Conservation (phyloP, 2,113 vertebrate species). For the Stegostoma tigrinum region DNA sequence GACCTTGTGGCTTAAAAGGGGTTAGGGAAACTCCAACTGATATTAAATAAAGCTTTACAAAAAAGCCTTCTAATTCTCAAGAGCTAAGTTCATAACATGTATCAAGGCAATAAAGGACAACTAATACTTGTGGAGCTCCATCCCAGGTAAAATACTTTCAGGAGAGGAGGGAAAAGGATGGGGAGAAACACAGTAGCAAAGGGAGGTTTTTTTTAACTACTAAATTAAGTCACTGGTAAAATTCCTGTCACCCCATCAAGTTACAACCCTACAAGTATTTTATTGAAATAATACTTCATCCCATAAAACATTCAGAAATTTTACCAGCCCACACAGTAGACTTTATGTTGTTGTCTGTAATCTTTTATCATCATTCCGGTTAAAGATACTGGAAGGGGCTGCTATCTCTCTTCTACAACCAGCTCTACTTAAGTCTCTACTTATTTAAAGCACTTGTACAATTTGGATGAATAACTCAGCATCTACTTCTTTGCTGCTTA, state of each 20-base stretch:
- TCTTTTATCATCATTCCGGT: background rate
- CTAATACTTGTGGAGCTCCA: background rate
- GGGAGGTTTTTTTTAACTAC: background rate
- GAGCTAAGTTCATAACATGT: background rate
- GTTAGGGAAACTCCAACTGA: background rate
- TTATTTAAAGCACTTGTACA: background rate
- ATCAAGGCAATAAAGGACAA: background rate
- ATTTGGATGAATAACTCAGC: background rate
- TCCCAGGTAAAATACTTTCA: background rate
- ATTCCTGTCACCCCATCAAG: background rate
- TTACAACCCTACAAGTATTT: background rate
- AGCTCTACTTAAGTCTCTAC: background rate
- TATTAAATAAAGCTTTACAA: background rate
- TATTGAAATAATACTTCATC: background rate
- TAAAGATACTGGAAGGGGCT: background rate
- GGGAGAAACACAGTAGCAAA: background rate
- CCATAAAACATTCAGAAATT: background rate
- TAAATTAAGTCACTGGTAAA: background rate
- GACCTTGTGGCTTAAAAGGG: background rate
- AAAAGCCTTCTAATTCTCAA: background rate
- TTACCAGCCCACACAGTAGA: background rate
- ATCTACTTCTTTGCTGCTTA: background rate
- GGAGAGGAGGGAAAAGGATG: background rate
- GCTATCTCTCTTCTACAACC: background rate
- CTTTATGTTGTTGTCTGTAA: background rate